Percentiles rank a stretch among this genome's conserved stretches.
These are phyloP conservation scores for Seira ritae DNA, from an alignment of 2,888 invertebrate genomes.

Conservation along the genomic window DNA sequence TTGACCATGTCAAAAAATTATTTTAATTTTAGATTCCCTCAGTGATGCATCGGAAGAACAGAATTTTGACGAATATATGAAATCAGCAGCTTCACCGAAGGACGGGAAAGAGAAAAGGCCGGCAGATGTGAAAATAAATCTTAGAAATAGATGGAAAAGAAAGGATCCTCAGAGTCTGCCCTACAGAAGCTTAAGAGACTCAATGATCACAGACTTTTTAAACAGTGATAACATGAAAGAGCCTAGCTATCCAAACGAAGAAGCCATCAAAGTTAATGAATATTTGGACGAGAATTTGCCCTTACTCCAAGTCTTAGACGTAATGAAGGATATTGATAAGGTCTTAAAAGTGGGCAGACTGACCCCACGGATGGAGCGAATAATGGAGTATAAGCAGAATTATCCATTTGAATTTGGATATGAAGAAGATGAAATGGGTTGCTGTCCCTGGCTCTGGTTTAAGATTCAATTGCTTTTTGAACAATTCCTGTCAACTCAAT, in stretches of 20 bases:
- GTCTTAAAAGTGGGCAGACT: conserved; percentile 32
- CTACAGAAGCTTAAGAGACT: too few species aligned
- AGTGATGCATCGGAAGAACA: too few species aligned
- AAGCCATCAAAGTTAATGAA: background rate
- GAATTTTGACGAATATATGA: too few species aligned
- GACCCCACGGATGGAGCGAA: conserved; percentile 41
- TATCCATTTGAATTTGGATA: conserved; percentile 31
- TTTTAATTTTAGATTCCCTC: too few species aligned
- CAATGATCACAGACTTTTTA: too few species aligned
- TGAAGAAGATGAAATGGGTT: conserved; percentile 35
- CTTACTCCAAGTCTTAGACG: conserved; percentile 23
- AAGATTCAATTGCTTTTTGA: conserved; percentile 8
- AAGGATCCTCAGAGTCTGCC: too few species aligned
- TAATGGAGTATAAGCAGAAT: conserved; percentile 45
- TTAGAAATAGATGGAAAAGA: too few species aligned
- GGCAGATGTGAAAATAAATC: too few species aligned
- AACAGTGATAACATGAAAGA: too few species aligned
- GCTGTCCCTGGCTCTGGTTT: conserved; percentile 37
- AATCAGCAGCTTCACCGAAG: too few species aligned
- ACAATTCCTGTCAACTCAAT: conserved; percentile 25
- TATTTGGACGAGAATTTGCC: conserved; percentile 29
- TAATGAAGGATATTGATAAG: conserved; percentile 33
- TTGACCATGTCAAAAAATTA: too few species aligned
- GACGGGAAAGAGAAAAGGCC: too few species aligned
- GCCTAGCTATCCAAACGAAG: background rate